A percentile compares a stretch with the other conserved stretches of the same genome.
Conservation (phyloP, 2,113 vertebrate species). For the Bolborhynchus lineola region DNA sequence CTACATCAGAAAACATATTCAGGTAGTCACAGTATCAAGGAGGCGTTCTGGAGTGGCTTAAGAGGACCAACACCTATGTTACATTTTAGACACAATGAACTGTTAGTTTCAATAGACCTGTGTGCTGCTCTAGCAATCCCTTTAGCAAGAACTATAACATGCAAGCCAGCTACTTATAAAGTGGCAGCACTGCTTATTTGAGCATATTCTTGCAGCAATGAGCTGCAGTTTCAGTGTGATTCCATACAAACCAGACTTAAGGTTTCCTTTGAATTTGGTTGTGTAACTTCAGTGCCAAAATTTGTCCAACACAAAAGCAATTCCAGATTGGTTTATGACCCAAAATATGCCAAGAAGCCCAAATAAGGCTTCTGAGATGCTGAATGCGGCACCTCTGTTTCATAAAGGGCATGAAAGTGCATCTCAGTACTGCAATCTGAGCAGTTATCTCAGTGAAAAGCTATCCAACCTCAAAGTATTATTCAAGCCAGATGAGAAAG, state of each 20-base stretch:
- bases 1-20: background rate
- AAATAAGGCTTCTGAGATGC: background rate
- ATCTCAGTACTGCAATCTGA: background rate
- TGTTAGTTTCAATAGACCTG: background rate
- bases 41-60: background rate
- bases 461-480: background rate
- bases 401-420: background rate
- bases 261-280: background rate
- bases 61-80: background rate
- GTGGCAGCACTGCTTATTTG: accelerated
- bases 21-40: background rate
- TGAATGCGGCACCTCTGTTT: background rate
- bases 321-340: background rate
- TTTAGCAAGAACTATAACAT: background rate
- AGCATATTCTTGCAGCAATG: background rate
- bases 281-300: background rate
- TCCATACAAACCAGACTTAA: background rate
- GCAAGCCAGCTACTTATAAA: background rate
- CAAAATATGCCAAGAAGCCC: background rate
- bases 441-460: background rate
- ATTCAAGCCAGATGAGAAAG: background rate
- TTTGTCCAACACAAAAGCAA: background rate
- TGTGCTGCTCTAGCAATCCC: background rate
- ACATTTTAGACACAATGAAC: background rate
- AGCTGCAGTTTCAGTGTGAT: background rate